A percentile compares a stretch with the other conserved stretches of the same genome.
These are phyloP conservation scores for Sebastes dallii DNA, from an alignment of 2,797 vertebrate species.

Conservation along the genomic window DNA sequence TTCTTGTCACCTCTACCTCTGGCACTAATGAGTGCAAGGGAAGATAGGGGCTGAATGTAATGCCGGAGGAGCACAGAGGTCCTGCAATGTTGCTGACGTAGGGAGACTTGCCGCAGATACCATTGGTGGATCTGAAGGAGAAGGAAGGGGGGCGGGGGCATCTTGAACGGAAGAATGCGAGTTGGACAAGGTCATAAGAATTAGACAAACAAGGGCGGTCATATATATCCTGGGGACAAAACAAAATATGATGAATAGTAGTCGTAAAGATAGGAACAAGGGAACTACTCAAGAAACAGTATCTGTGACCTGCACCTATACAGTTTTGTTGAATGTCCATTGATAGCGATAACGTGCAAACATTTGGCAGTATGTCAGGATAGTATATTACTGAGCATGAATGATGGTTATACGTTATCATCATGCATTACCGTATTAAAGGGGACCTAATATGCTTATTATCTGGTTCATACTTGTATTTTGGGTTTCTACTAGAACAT, in stretches of 20 bases:
- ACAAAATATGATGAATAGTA: slow-evolving; percentile 49
- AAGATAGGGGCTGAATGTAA: slow-evolving; percentile 74
- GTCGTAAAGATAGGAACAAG: background rate
- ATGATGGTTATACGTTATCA: slow-evolving; percentile 7
- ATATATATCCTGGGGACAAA: slow-evolving; percentile 48
- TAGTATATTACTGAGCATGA: slow-evolving; percentile 7
- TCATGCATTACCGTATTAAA: slow-evolving; percentile 13
- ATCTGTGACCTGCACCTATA: slow-evolving; percentile 10
- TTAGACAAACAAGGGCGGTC: slow-evolving; percentile 70
- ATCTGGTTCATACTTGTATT: too few species aligned
- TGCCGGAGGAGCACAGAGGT: slow-evolving; percentile 73
- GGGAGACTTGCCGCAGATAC: slow-evolving; percentile 67
- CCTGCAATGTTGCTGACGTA: slow-evolving; percentile 80
- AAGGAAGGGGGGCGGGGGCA: slow-evolving; percentile 20
- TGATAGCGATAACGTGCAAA: background rate
- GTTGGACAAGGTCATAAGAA: slow-evolving; percentile 78
- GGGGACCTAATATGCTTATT: too few species aligned
- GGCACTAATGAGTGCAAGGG: slow-evolving; percentile 76
- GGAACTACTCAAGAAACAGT: background rate
- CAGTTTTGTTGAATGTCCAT: background rate
- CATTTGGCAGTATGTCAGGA: background rate
- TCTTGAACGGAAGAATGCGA: slow-evolving; percentile 68
- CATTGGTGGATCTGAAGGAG: slow-evolving; percentile 67
- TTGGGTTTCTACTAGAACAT: too few species aligned
- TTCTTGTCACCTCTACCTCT: slow-evolving; percentile 78